Evolutionary conservation across 1,140 invertebrate species (phyloP).

Genomic region (Drosophila virilis): DNA sequence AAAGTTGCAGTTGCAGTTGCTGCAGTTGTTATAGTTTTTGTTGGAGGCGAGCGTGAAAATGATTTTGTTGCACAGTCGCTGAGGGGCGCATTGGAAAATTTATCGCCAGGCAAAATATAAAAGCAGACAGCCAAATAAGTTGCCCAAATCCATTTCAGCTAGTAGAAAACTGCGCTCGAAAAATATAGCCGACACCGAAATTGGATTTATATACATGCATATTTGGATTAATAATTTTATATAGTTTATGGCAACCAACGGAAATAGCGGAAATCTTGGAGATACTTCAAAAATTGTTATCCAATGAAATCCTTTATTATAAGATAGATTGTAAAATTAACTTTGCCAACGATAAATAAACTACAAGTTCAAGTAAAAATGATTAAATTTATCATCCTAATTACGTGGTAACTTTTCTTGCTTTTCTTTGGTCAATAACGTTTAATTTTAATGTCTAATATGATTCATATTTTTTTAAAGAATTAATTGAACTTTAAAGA

Average conservation of each 20-base stretch:
- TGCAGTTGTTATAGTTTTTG: constrained; percentile 19
- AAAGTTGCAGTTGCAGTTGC: background rate
- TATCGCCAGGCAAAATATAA: constrained; percentile 54
- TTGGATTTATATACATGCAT: constrained; percentile 3
- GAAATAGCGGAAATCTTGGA: background rate
- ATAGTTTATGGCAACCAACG: constrained; percentile 4
- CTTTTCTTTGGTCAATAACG: too few species aligned
- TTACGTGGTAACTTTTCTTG: too few species aligned
- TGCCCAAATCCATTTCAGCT: constrained; percentile 8
- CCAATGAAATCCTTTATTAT: too few species aligned
- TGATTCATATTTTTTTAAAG: too few species aligned
- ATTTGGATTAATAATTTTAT: background rate
- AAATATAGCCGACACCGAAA: constrained; percentile 7
- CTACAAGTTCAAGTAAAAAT: too few species aligned
- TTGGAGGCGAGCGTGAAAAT: constrained; percentile 60
- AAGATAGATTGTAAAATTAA: too few species aligned
- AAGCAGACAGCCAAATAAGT: constrained; percentile 35
- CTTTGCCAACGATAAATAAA: too few species aligned
- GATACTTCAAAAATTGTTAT: too few species aligned
- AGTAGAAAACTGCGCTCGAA: constrained; percentile 15
- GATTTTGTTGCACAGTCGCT: constrained; percentile 71
- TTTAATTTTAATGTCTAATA: too few species aligned
- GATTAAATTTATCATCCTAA: too few species aligned
- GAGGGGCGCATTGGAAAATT: constrained; percentile 59
- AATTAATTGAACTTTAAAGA: too few species aligned